Conservation (phyloP, 2,113 vertebrate genomes). For the Strix uralensis region DNA sequence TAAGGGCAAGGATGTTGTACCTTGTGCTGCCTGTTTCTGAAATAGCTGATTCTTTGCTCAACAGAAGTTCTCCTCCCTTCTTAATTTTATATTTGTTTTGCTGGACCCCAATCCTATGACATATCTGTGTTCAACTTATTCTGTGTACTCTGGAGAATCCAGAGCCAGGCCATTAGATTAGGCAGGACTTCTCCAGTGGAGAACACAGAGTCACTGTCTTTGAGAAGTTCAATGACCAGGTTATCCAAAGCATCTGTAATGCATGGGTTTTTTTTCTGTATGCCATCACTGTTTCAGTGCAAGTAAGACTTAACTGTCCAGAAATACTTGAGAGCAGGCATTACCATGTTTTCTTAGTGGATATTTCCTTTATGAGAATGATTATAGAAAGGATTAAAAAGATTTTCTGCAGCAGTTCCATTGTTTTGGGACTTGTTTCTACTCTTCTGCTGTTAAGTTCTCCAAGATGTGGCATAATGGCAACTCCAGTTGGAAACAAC, state of each 20-base stretch:
- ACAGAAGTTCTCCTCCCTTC: not conserved
- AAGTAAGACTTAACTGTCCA: not conserved
- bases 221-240: not conserved
- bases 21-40: not conserved
- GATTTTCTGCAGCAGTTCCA: not conserved
- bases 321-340: not conserved
- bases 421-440: not conserved
- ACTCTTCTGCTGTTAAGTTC: not conserved
- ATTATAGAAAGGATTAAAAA: not conserved
- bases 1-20: not conserved
- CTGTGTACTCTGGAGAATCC: rapidly evolving
- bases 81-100: not conserved
- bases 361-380: not conserved
- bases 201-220: not conserved
- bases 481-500: not conserved
- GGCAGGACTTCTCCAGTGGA: not conserved
- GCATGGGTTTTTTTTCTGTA: not conserved
- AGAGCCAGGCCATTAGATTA: not conserved
- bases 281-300: not conserved
- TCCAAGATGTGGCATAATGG: not conserved
- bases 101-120: not conserved
- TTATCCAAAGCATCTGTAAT: not conserved
- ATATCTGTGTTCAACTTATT: rapidly evolving
- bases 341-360: not conserved
- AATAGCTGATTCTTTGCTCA: not conserved